Evolutionary conservation across 2,888 invertebrate genomes (phyloP).

Genomic region (Stegana nigrithorax): DNA sequence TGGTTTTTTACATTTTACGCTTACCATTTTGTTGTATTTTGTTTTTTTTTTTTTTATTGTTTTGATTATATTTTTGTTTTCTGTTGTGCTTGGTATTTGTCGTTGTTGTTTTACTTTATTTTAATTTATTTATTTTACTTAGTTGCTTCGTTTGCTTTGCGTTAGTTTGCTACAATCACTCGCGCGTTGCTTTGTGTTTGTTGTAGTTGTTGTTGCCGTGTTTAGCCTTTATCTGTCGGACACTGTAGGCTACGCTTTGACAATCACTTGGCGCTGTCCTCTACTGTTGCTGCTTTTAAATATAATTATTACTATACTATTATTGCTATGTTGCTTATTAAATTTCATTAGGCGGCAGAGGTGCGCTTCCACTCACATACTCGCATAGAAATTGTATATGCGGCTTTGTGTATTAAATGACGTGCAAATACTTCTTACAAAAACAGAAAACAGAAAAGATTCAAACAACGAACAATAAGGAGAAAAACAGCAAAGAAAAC

Average conservation of each 20-base stretch:
- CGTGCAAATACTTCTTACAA: constrained; percentile 29
- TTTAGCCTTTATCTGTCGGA: constrained; percentile 1
- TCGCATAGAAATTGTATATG: constrained; percentile 47
- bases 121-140: background rate
- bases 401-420: constrained; percentile 53
- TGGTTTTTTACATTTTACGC: too few relatives aligned
- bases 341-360: constrained; percentile 17
- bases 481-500: constrained; percentile 47
- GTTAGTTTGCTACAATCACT: constrained; percentile 3
- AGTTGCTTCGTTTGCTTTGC: background rate
- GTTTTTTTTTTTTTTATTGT: background rate
- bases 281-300: constrained; percentile 4
- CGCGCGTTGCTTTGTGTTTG: background rate
- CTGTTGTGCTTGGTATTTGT: background rate
- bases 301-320: constrained; percentile 19
- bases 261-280: constrained; percentile 6
- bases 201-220: background rate
- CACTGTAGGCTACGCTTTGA: background rate
- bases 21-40: background rate
- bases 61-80: background rate
- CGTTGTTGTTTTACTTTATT: background rate
- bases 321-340: constrained; percentile 30
- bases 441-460: background rate
- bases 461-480: constrained; percentile 26
- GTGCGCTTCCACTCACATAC: constrained; percentile 4